These are phyloP conservation scores for Catostomus latipinnis DNA, from an alignment of 2,797 vertebrate species.

Conservation along the genomic window DNA sequence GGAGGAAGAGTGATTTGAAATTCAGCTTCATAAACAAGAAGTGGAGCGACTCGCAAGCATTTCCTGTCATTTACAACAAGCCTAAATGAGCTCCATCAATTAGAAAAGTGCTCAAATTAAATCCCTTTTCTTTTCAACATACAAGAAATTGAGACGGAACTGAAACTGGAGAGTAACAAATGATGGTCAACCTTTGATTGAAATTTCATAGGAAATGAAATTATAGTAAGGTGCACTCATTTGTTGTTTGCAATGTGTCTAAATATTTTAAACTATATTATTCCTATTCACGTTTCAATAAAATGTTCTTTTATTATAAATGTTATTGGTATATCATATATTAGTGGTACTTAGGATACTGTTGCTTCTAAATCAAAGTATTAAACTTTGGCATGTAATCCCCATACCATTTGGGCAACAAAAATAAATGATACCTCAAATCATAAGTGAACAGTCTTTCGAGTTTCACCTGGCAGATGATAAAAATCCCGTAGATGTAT, in stretches of 20 bases:
- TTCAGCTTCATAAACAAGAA: conserved; percentile 70
- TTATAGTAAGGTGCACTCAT: background rate
- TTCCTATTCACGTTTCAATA: no score
- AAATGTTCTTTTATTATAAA: background rate
- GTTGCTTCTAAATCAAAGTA: no score
- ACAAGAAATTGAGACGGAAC: conserved; percentile 51
- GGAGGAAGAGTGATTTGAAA: conserved; percentile 82
- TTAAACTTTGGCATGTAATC: no score
- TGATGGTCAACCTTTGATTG: conserved; percentile 37
- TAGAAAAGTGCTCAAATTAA: conserved; percentile 61
- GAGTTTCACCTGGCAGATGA: no score
- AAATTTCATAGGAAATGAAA: conserved; percentile 1
- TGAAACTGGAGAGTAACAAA: conserved; percentile 51
- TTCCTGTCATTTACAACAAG: conserved; percentile 76
- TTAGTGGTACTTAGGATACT: no score
- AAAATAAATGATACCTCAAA: no score
- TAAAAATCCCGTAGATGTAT: no score
- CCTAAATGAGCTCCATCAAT: conserved; percentile 62
- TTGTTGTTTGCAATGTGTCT: conserved; percentile 5
- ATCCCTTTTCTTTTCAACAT: conserved; percentile 56
- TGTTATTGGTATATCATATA: no score
- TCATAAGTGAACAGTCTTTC: no score
- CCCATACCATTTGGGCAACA: no score
- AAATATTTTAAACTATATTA: background rate
- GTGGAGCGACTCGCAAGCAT: conserved; percentile 73